A percentile compares a stretch with the other conserved stretches of the same genome.
phyloP scores from a whole-genome alignment of 2,113 vertebrate genomes.

The Narcine bancroftii region DNA sequence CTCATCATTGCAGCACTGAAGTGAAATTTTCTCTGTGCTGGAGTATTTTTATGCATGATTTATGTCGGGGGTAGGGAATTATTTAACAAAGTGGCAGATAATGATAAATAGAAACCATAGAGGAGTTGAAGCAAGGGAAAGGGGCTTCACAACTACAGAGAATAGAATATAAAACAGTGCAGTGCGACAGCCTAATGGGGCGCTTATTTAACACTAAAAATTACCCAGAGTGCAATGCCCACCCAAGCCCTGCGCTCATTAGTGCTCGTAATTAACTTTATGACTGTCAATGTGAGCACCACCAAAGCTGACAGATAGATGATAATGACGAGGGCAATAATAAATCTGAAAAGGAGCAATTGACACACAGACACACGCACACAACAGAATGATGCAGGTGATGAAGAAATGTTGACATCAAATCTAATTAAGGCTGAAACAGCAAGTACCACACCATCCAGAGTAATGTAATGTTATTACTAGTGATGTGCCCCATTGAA shows the following conservation, averaged over 20 bases:
- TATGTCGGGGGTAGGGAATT: slow-evolving; percentile 62
- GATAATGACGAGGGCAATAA: slow-evolving; percentile 68
- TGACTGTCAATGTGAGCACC: slow-evolving; percentile 75
- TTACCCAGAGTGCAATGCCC: slow-evolving; percentile 73
- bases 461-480: slow-evolving; percentile 62
- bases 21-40: slow-evolving; percentile 59
- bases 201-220: slow-evolving; percentile 41
- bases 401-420: slow-evolving; percentile 82
- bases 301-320: slow-evolving; percentile 69
- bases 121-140: slow-evolving; percentile 58
- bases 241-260: slow-evolving; percentile 75
- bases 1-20: slow-evolving; percentile 75
- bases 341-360: slow-evolving; percentile 75
- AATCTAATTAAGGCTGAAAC: slow-evolving; percentile 77
- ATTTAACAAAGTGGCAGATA: slow-evolving; percentile 67
- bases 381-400: slow-evolving; percentile 74
- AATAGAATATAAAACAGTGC: slow-evolving; percentile 32
- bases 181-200: slow-evolving; percentile 32
- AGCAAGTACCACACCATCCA: slow-evolving; percentile 55
- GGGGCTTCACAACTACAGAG: slow-evolving; percentile 44
- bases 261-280: slow-evolving; percentile 81
- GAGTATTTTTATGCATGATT: slow-evolving; percentile 71
- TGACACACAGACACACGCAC: slow-evolving; percentile 60
- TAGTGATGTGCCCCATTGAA: slow-evolving; percentile 59
- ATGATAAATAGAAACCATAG: slow-evolving; percentile 65